Conservation (phyloP, 2,888 invertebrate species). For the Cataglyphis rosenhaueri region DNA sequence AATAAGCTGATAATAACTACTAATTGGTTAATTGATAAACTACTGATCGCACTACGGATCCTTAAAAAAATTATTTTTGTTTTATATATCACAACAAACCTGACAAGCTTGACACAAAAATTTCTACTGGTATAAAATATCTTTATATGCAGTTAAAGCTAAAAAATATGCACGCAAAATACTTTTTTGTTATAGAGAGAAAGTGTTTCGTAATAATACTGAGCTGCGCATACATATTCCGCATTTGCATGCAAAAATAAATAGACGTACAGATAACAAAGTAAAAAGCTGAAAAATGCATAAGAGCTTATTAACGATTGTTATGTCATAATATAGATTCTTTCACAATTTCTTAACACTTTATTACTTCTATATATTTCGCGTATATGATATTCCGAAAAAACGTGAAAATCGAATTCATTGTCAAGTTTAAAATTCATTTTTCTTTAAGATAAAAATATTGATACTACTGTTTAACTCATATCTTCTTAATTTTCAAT, state of each 20-base stretch:
- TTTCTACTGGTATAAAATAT: constrained; percentile 16
- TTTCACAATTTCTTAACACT: constrained; percentile 22
- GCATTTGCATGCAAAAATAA: constrained; percentile 35
- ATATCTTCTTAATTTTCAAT: constrained; percentile 8
- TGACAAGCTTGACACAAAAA: neutral
- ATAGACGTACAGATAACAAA: constrained; percentile 7
- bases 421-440: neutral
- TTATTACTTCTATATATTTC: constrained; percentile 10
- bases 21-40: neutral
- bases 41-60: neutral
- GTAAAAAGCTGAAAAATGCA: constrained; percentile 28
- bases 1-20: constrained; percentile 3
- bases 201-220: constrained; percentile 2
- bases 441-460: neutral
- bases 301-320: constrained; percentile 25
- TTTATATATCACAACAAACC: neutral
- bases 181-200: neutral
- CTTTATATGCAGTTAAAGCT: constrained; percentile 21
- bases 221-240: neutral
- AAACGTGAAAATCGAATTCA: constrained; percentile 13
- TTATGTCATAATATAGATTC: neutral
- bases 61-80: neutral
- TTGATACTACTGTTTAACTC: neutral
- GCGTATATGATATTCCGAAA: neutral
- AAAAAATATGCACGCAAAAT: constrained; percentile 22